Evolutionary conservation across 2,113 vertebrate species (phyloP).

Genomic region (Cyanoderma ruficeps): DNA sequence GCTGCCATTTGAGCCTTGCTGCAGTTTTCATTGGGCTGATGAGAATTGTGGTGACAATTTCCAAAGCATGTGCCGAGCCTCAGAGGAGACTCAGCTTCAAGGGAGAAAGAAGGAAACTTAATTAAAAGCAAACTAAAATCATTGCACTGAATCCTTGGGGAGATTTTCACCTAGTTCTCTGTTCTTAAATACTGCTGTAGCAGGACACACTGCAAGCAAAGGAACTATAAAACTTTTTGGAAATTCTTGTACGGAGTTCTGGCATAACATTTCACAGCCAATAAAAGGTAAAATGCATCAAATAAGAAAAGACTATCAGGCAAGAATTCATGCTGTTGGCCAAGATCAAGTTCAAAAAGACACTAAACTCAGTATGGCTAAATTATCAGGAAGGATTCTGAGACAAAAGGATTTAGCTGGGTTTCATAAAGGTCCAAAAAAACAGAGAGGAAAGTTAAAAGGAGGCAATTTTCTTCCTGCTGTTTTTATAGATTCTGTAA

Average conservation of each 20-base stretch:
- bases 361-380: neutral
- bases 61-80: neutral
- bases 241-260: neutral
- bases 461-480: neutral
- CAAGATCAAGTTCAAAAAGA: neutral
- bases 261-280: neutral
- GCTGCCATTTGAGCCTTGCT: neutral
- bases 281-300: neutral
- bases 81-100: neutral
- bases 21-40: neutral
- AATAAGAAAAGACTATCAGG: neutral
- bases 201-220: neutral
- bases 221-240: neutral
- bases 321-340: neutral
- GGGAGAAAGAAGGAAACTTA: neutral
- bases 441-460: neutral
- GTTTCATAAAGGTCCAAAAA: neutral
- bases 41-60: neutral
- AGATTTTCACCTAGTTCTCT: neutral
- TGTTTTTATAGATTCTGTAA: neutral
- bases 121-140: slow-evolving; percentile 19
- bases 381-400: neutral
- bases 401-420: neutral
- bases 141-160: neutral
- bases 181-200: neutral